These are phyloP conservation scores for Deroplatys truncata DNA, from an alignment of 2,888 invertebrate species.

Conservation along the genomic window DNA sequence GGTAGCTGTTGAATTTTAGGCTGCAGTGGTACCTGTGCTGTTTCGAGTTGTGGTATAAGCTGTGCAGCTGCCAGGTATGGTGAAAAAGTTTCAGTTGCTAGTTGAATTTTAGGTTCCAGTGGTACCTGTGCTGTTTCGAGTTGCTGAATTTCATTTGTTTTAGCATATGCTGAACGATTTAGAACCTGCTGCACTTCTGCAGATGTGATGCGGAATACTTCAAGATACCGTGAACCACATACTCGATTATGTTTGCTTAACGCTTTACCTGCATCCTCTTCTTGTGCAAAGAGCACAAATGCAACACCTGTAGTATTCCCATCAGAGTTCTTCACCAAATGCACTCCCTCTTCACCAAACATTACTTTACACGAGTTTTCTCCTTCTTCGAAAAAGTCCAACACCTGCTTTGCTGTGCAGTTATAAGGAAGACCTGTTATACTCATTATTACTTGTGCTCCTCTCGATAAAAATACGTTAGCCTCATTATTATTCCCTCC, in stretches of 20 bases:
- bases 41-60: too few relatives aligned
- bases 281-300: conserved; percentile 91
- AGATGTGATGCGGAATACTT: conserved; percentile 94
- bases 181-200: conserved; percentile 99
- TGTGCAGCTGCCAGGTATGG: too few relatives aligned
- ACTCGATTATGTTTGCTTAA: conserved; percentile 90
- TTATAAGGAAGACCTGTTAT: conserved; percentile 99
- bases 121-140: conserved; percentile 64
- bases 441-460: too few relatives aligned
- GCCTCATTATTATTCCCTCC: too few relatives aligned
- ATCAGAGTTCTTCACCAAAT: conserved; percentile 92
- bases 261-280: conserved; percentile 87
- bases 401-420: conserved; percentile 94
- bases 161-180: conserved; percentile 83
- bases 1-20: too few relatives aligned
- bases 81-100: too few relatives aligned
- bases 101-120: conserved; percentile 55
- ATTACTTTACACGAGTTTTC: too few relatives aligned
- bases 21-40: too few relatives aligned
- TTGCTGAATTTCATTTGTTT: conserved; percentile 57
- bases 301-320: conserved; percentile 97
- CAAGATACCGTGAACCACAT: conserved; percentile 96
- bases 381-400: conserved; percentile 92
- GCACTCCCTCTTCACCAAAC: too few relatives aligned
- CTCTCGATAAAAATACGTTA: conserved; percentile 92